phyloP scores from a whole-genome alignment of 2,797 vertebrate species.

The Muscicapa striata region DNA sequence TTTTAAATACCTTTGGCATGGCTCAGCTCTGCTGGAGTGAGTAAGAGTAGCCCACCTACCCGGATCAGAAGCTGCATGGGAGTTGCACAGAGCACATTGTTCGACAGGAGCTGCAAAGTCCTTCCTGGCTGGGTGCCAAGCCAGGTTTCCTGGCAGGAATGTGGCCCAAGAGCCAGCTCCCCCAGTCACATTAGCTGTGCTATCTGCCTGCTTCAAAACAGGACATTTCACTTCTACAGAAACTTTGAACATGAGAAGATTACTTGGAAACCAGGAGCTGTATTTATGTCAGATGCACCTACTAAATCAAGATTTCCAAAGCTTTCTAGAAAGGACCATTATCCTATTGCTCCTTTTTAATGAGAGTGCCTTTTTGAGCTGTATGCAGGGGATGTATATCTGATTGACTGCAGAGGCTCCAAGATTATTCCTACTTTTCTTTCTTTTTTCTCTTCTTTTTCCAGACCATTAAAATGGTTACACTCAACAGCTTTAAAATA shows the following conservation, averaged over 20 bases:
- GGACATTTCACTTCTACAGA: neutral
- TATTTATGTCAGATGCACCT: constrained; percentile 31
- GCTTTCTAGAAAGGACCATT: constrained; percentile 11
- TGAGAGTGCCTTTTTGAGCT: neutral
- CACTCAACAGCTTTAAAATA: constrained; percentile 52
- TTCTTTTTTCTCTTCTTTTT: too few species aligned
- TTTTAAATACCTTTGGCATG: neutral
- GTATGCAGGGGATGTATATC: neutral
- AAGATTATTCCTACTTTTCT: neutral
- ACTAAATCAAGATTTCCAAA: constrained; percentile 43
- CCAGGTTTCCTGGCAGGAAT: constrained; percentile 38
- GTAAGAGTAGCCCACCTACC: constrained; percentile 49
- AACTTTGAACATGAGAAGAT: constrained; percentile 4
- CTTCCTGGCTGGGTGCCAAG: constrained; percentile 11
- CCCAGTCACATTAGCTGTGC: neutral
- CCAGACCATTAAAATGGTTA: constrained; percentile 9
- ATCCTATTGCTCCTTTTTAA: neutral
- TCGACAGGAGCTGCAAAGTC: constrained; percentile 17
- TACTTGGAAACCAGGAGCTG: constrained; percentile 6
- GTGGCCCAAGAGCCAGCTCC: neutral
- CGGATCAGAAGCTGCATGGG: neutral
- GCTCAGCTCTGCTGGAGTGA: neutral
- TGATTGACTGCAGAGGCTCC: neutral
- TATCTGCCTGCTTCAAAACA: neutral
- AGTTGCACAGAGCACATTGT: neutral